Percentiles rank a stretch among this genome's conserved stretches.
These are phyloP conservation scores for Ormia ochracea DNA, from an alignment of 2,888 invertebrate genomes.

Conservation along the genomic window DNA sequence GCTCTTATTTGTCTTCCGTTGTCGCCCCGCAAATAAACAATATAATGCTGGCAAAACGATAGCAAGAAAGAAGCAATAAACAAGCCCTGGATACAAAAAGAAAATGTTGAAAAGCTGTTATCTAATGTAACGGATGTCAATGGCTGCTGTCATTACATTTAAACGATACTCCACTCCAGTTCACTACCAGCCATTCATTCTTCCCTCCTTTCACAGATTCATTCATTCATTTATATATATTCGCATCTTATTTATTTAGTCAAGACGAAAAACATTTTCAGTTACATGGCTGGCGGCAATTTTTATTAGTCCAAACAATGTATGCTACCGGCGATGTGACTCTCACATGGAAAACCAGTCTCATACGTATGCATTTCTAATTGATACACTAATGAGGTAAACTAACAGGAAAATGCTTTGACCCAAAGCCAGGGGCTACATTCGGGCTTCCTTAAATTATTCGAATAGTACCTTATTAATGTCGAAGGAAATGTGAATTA, in stretches of 20 bases:
- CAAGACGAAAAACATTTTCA: constrained; percentile 6
- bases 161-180: constrained; percentile 42
- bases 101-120: constrained; percentile 25
- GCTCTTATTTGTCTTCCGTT: constrained; percentile 35
- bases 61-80: constrained; percentile 37
- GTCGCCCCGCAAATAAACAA: constrained; percentile 52
- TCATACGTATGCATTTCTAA: background rate
- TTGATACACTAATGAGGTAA: background rate
- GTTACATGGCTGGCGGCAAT: background rate
- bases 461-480: too few relatives aligned
- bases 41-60: constrained; percentile 4
- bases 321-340: background rate
- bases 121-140: constrained; percentile 59
- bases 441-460: background rate
- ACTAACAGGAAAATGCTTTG: constrained; percentile 27
- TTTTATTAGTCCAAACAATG: constrained; percentile 3
- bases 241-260: constrained; percentile 18
- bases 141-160: constrained; percentile 61
- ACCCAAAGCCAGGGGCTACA: constrained; percentile 2
- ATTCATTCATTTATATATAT: constrained; percentile 13
- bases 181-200: constrained; percentile 29
- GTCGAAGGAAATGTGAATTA: too few relatives aligned
- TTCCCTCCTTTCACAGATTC: background rate
- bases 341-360: background rate
- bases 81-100: background rate